Conservation (phyloP, 2,888 invertebrate species). For the Erebia ligea region DNA sequence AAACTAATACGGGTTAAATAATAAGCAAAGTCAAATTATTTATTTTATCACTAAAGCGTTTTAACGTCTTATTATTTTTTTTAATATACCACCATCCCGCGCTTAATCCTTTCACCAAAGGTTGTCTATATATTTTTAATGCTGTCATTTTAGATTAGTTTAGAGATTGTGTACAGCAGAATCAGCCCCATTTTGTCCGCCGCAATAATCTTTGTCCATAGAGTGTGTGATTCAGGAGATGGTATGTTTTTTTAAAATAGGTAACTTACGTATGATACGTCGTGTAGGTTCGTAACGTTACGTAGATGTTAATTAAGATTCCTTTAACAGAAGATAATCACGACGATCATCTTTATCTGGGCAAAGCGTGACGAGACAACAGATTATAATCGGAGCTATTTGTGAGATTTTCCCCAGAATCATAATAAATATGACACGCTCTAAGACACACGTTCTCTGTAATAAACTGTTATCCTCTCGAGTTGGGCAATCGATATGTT, state of each 20-base stretch:
- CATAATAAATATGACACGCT: slow-evolving; percentile 40
- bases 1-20: too few species aligned
- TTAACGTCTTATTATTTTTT: too few species aligned
- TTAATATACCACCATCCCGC: too few species aligned
- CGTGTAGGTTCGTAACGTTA: not conserved
- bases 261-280: not conserved
- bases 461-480: slow-evolving; percentile 29
- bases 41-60: too few species aligned
- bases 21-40: too few species aligned
- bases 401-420: slow-evolving; percentile 38
- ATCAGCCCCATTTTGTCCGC: too few species aligned
- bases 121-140: too few species aligned
- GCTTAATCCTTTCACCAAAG: too few species aligned
- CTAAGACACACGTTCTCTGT: slow-evolving; percentile 32
- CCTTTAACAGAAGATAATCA: slow-evolving; percentile 17
- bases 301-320: slow-evolving; percentile 1
- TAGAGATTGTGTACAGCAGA: too few species aligned
- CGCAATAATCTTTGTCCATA: too few species aligned
- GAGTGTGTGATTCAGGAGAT: not conserved
- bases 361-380: slow-evolving; percentile 38
- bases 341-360: slow-evolving; percentile 22
- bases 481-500: slow-evolving; percentile 29
- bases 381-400: slow-evolving; percentile 36
- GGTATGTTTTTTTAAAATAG: not conserved
- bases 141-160: too few species aligned